These are phyloP conservation scores for Aporophyla lueneburgensis DNA, from an alignment of 2,888 invertebrate genomes.

Conservation along the genomic window DNA sequence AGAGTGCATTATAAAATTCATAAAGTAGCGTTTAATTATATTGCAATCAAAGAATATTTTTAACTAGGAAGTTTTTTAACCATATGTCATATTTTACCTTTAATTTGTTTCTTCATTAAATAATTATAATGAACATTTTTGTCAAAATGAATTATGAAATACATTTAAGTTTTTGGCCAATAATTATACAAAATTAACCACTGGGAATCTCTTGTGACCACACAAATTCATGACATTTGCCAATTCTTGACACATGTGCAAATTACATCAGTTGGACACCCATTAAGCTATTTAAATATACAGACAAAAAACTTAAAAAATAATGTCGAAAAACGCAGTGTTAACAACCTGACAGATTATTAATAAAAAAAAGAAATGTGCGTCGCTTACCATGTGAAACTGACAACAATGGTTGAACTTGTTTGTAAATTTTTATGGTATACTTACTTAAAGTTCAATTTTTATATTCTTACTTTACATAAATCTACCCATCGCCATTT, in stretches of 20 bases:
- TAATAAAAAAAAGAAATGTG: neutral
- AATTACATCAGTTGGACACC: constrained; percentile 1
- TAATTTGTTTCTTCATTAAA: neutral
- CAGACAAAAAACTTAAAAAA: neutral
- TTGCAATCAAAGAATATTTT: neutral
- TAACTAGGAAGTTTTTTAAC: neutral
- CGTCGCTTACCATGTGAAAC: constrained; percentile 36
- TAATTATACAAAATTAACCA: neutral
- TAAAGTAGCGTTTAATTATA: constrained; percentile 10
- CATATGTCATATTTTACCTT: too few species aligned
- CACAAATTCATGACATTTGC: too few species aligned
- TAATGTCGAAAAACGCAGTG: constrained; percentile 1
- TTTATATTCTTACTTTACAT: neutral
- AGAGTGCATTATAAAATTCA: too few species aligned
- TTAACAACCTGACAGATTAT: neutral
- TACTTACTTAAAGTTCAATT: neutral
- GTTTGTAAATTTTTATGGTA: neutral
- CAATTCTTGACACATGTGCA: too few species aligned
- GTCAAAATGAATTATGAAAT: neutral
- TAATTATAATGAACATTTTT: neutral
- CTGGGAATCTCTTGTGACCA: neutral
- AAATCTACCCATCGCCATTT: neutral
- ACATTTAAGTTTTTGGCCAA: neutral
- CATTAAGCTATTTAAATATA: constrained; percentile 15
- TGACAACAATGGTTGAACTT: constrained; percentile 34